phyloP scores from a whole-genome alignment of 2,113 vertebrate species.

The Mastomys natalensis region DNA sequence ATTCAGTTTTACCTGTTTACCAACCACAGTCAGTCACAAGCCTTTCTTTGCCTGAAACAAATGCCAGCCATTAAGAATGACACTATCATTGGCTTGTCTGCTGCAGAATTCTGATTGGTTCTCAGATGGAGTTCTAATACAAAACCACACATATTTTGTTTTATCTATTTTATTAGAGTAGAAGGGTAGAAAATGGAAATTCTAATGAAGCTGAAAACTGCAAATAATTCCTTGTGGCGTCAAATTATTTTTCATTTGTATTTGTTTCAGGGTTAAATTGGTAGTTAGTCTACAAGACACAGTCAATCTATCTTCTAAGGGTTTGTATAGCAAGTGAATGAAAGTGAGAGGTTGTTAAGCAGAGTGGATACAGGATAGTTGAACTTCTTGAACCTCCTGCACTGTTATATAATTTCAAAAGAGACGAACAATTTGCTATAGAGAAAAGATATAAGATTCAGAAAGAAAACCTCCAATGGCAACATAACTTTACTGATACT shows the following conservation, averaged over 20 bases:
- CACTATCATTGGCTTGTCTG: background rate
- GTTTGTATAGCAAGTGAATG: background rate
- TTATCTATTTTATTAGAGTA: background rate
- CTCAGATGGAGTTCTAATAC: background rate
- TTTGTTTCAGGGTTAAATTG: background rate
- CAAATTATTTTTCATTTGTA: background rate
- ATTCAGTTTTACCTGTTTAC: background rate
- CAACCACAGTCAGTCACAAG: background rate
- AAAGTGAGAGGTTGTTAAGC: background rate
- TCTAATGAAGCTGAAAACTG: background rate
- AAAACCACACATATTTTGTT: background rate
- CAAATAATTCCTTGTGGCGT: background rate
- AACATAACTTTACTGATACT: background rate
- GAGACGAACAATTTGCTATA: background rate
- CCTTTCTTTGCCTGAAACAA: background rate
- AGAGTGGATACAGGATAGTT: background rate
- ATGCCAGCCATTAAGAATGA: background rate
- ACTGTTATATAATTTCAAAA: background rate
- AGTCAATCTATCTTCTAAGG: background rate
- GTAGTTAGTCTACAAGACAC: background rate
- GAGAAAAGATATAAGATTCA: conserved; percentile 14
- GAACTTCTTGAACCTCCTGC: background rate
- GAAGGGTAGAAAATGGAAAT: background rate
- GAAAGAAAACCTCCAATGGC: background rate
- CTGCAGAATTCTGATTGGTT: background rate